phyloP scores from a whole-genome alignment of 2,888 invertebrate genomes.

The Mechanitis mazaeus region DNA sequence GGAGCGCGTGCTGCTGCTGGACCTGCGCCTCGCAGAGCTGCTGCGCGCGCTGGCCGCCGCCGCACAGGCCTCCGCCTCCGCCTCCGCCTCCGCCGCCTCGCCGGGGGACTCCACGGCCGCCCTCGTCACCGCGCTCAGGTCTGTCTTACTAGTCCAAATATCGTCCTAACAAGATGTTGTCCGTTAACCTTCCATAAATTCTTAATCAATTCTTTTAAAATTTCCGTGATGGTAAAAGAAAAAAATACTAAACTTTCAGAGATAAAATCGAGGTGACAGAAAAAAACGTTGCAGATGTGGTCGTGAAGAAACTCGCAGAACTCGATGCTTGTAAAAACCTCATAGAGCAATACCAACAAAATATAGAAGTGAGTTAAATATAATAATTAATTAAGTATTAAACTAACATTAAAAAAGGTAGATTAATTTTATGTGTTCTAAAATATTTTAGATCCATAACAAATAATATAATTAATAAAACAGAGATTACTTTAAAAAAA shows the following conservation, averaged over 20 bases:
- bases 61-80: constrained; percentile 79
- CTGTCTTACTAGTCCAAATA: not conserved
- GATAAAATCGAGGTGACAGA: constrained; percentile 68
- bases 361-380: constrained; percentile 59
- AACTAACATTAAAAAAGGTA: too few relatives aligned
- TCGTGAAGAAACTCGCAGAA: constrained; percentile 65
- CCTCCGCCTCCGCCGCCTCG: constrained; percentile 31
- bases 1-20: constrained; percentile 58
- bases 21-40: constrained; percentile 84
- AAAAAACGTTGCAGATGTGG: constrained; percentile 65
- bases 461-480: too few relatives aligned
- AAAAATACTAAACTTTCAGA: constrained; percentile 40
- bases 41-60: constrained; percentile 85
- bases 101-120: constrained; percentile 24
- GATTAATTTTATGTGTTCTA: too few relatives aligned
- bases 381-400: not conserved
- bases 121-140: constrained; percentile 32
- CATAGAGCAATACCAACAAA: constrained; percentile 65
- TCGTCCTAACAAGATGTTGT: not conserved
- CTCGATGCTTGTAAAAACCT: constrained; percentile 63
- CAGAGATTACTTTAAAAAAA: too few relatives aligned
- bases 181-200: not conserved
- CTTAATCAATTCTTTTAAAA: too few relatives aligned
- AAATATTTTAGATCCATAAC: too few relatives aligned
- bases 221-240: not conserved